phyloP scores from a whole-genome alignment of 2,888 invertebrate genomes.

The Suillia variegata region DNA sequence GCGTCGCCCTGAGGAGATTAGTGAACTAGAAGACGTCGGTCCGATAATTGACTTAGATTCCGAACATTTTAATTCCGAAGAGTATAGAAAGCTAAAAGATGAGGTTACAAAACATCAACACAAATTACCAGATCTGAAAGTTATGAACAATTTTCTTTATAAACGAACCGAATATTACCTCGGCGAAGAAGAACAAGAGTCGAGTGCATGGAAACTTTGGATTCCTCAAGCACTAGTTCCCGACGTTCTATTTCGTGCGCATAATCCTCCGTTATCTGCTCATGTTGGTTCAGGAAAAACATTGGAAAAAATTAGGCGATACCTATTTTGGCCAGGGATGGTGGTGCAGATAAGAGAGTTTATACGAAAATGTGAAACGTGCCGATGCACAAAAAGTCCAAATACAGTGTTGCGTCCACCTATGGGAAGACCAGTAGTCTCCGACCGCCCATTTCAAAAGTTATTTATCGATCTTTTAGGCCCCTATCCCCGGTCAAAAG shows the following conservation, averaged over 20 bases:
- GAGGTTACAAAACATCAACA: background rate
- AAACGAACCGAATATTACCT: slow-evolving; percentile 2
- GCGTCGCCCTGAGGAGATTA: background rate
- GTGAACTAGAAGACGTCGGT: background rate
- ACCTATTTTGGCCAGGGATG: slow-evolving; percentile 10
- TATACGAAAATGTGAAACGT: background rate
- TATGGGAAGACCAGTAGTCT: background rate
- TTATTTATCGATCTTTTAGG: slow-evolving; percentile 22
- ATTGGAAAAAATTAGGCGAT: background rate
- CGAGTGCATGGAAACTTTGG: slow-evolving; percentile 2
- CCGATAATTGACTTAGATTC: background rate
- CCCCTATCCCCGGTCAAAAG: slow-evolving; percentile 17
- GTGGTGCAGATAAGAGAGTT: background rate
- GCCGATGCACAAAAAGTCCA: background rate
- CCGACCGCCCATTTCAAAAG: slow-evolving; percentile 17
- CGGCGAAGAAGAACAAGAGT: background rate
- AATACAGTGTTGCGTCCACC: background rate
- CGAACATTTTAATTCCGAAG: background rate
- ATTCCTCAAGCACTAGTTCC: background rate
- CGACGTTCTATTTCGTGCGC: background rate
- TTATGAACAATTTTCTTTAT: slow-evolving; percentile 4
- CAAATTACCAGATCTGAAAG: slow-evolving; percentile 6
- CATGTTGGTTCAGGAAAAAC: slow-evolving; percentile 5
- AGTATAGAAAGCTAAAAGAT: slow-evolving; percentile 1
- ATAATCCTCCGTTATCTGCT: background rate